These are phyloP conservation scores for Rhinichthys osculus DNA, from an alignment of 2,797 vertebrate species.

Conservation along the genomic window DNA sequence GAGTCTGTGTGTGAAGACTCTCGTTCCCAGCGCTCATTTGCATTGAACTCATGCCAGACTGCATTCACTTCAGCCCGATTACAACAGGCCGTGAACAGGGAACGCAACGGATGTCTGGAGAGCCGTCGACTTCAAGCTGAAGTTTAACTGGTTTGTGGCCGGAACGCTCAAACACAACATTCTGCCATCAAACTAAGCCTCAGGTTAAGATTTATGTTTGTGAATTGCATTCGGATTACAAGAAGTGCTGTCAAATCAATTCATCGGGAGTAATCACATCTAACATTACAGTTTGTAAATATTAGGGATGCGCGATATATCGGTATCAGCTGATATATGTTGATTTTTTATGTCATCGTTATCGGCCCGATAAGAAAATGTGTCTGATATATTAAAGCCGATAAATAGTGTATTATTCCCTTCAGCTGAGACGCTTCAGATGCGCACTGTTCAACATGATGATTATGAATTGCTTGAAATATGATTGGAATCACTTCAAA, in stretches of 20 bases:
- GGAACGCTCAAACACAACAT: neutral
- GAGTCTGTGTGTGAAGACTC: conserved; percentile 12
- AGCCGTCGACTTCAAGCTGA: neutral
- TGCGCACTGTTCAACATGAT: too few relatives aligned
- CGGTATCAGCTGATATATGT: too few relatives aligned
- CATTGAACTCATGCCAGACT: conserved; percentile 19
- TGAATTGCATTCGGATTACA: neutral
- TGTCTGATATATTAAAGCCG: too few relatives aligned
- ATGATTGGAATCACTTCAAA: too few relatives aligned
- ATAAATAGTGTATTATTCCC: too few relatives aligned
- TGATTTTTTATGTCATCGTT: too few relatives aligned
- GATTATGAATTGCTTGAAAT: too few relatives aligned
- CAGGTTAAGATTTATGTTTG: too few relatives aligned
- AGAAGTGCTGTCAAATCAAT: neutral
- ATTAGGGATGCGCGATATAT: too few relatives aligned
- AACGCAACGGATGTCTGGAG: neutral
- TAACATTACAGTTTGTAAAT: neutral
- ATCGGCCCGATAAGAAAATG: too few relatives aligned
- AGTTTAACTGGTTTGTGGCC: neutral
- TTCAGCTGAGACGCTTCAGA: too few relatives aligned
- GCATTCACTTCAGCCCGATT: neutral
- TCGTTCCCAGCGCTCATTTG: conserved; percentile 34
- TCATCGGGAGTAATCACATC: neutral
- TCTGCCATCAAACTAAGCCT: neutral
- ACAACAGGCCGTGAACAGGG: conserved; percentile 18